These are phyloP conservation scores for Pygoscelis antarcticus DNA, from an alignment of 2,113 vertebrate genomes.

Conservation along the genomic window DNA sequence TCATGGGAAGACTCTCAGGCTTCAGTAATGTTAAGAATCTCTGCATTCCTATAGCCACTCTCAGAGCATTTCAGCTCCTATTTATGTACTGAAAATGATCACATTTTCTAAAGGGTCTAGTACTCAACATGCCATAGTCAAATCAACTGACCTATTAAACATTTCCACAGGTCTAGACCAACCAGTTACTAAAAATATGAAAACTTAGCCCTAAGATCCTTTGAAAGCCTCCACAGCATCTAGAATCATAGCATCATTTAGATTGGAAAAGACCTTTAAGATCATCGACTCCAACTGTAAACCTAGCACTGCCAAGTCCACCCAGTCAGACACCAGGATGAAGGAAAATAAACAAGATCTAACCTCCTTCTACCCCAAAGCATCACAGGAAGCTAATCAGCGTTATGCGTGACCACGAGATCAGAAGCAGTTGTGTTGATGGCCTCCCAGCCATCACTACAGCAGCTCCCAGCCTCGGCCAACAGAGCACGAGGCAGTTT, in stretches of 20 bases:
- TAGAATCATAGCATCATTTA: background rate
- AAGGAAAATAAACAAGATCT: background rate
- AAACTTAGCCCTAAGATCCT: background rate
- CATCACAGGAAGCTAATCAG: background rate
- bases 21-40: background rate
- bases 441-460: background rate
- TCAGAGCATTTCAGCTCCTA: background rate
- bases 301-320: background rate
- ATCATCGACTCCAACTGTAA: background rate
- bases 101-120: background rate
- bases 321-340: background rate
- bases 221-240: background rate
- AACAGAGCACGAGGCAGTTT: background rate
- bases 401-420: background rate
- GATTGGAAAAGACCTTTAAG: background rate
- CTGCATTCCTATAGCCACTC: background rate
- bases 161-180: background rate
- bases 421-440: background rate
- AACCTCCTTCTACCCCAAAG: background rate
- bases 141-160: background rate
- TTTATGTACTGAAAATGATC: background rate
- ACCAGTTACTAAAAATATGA: background rate
- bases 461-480: background rate
- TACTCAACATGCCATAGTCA: background rate
- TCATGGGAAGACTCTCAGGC: background rate